Evolutionary conservation across 1,140 invertebrate genomes (phyloP).

Genomic region (Archivesica marissinica): DNA sequence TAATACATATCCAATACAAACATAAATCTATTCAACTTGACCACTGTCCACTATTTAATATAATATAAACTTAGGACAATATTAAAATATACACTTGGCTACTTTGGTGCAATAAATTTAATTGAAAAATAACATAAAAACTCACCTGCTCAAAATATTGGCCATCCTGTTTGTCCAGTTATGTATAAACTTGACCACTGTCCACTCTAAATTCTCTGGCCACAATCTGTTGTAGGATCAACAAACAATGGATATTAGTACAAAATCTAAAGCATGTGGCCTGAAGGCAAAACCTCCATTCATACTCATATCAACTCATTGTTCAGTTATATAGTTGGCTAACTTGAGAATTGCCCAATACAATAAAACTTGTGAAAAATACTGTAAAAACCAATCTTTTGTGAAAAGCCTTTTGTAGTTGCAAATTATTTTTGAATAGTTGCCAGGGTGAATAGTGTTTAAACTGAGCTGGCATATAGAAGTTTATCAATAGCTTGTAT

Average conservation of each 20-base stretch:
- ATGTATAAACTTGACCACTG: constrained; percentile 44
- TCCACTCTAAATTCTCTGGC: constrained; percentile 34
- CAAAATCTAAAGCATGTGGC: constrained; percentile 24
- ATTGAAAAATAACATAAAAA: constrained; percentile 37
- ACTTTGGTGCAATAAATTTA: too few species aligned
- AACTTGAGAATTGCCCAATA: constrained; percentile 30
- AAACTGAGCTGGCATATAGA: constrained; percentile 11
- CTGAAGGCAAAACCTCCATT: not conserved
- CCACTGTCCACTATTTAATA: too few species aligned
- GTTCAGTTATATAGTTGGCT: constrained; percentile 25
- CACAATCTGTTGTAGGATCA: constrained; percentile 45
- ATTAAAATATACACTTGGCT: too few species aligned
- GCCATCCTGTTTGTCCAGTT: constrained; percentile 16
- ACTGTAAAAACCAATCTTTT: constrained; percentile 36
- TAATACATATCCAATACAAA: too few species aligned
- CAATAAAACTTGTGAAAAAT: constrained; percentile 49
- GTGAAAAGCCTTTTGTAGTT: constrained; percentile 25
- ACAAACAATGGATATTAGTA: constrained; percentile 43
- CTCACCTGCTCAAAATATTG: constrained; percentile 14
- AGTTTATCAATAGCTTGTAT: not conserved
- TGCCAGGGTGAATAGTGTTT: constrained; percentile 39
- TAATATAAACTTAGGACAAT: too few species aligned
- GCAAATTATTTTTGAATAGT: constrained; percentile 26
- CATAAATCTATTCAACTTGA: too few species aligned
- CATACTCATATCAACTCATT: constrained; percentile 38